These are phyloP conservation scores for Orius insidiosus DNA, from an alignment of 1,140 invertebrate genomes.

Conservation along the genomic window DNA sequence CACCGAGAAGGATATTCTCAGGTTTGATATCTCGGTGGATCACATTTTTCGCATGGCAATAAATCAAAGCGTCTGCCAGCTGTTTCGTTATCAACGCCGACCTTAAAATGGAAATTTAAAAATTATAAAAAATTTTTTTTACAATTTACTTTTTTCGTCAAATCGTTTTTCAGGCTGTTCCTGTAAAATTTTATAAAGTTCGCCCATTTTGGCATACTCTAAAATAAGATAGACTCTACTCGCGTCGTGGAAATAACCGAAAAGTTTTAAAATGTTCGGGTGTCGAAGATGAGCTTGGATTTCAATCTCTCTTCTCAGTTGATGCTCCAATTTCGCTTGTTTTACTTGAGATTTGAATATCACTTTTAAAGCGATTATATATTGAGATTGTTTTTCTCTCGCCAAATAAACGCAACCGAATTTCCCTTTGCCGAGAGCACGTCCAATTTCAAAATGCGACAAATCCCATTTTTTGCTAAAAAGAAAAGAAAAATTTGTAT, in stretches of 20 bases:
- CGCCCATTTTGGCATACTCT: slow-evolving; percentile 82
- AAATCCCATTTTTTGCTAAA: slow-evolving; percentile 49
- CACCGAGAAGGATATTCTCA: slow-evolving; percentile 78
- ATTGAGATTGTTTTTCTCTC: slow-evolving; percentile 80
- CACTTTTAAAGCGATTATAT: slow-evolving; percentile 87
- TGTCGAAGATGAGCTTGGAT: slow-evolving; percentile 83
- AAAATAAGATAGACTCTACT: slow-evolving; percentile 82
- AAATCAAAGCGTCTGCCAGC: slow-evolving; percentile 72
- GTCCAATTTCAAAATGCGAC: slow-evolving; percentile 90
- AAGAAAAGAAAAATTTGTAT: no score
- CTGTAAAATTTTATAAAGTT: slow-evolving; percentile 63
- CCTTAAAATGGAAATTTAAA: slow-evolving; percentile 26
- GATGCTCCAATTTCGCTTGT: slow-evolving; percentile 77
- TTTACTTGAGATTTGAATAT: slow-evolving; percentile 85
- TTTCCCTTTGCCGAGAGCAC: slow-evolving; percentile 88
- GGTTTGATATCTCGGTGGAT: slow-evolving; percentile 94
- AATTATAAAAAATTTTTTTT: neutral
- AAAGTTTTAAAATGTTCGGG: slow-evolving; percentile 84
- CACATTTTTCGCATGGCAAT: slow-evolving; percentile 86
- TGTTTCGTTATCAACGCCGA: slow-evolving; percentile 69
- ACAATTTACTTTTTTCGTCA: slow-evolving; percentile 43
- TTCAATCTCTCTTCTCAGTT: slow-evolving; percentile 82
- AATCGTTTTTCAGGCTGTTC: slow-evolving; percentile 48
- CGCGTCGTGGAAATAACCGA: slow-evolving; percentile 89
- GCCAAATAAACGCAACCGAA: slow-evolving; percentile 97